Evolutionary conservation across 2,797 vertebrate species (phyloP), one percentile per base, ranked within the genome.

Genomic region (Clarias platycephalus): DNA sequence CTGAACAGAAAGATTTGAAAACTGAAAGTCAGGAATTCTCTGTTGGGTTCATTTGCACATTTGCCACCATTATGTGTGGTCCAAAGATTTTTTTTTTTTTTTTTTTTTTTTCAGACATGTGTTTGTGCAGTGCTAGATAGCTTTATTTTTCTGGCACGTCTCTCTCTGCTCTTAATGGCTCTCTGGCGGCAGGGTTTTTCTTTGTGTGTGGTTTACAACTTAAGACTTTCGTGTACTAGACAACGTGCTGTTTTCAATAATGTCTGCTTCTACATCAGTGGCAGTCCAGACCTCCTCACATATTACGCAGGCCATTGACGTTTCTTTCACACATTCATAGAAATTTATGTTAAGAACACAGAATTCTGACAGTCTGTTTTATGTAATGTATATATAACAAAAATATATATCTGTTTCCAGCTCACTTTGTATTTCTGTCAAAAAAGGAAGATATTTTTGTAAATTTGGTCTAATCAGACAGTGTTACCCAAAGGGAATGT

Each of bases 1-100:
- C 66, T 80, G 31, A 77, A 80, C 63, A 74, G 67, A 74, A 9
- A 55, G 58, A 40, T 81, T 70, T 44, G 87, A 87, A 62, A 89
- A 83, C 58, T 77, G 80, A 78, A 80, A 88, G 89, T 88, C 86
- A 90, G 88, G 75, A 87, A 83, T 87, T 84, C 89, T 85, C 87
- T 91, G 91, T 89, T 79, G 85, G 86, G 87, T 87, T 89, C 66
- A 81, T 87, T 90, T 89, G 83, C 87, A 90, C 87, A 88, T 90
- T 93, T 91, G 89, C 88, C 89, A 88, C 88, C 86, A 89, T 88
- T 72, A 81, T 94, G 93, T 93, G 94, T 94, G 93, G 94, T 93
- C 91, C 83, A 68, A 68, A 40, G 80, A 70, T 83, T 85, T 89
- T 90, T 44, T 89, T 90, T 89, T 91, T 91, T 80, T n/a, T n/a